Evolutionary conservation across 2,113 vertebrate species (phyloP).

Genomic region (Pelodiscus sinensis): DNA sequence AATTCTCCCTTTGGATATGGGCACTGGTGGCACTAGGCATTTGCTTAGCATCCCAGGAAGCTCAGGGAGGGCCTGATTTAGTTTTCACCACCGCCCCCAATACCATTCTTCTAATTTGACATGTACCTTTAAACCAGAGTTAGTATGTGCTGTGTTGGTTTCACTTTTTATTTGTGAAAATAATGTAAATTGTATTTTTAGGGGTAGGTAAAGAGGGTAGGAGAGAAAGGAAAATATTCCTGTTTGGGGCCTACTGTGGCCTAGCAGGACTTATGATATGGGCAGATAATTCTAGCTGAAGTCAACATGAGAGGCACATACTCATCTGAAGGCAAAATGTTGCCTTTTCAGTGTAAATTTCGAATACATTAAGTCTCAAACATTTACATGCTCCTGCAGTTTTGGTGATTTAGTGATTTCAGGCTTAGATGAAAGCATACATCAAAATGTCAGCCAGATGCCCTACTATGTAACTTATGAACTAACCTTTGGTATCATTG

Average conservation of each 20-base stretch:
- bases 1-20: not conserved
- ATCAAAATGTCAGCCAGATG: not conserved
- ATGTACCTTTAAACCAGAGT: not conserved
- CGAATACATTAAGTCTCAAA: conserved; percentile 11
- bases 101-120: not conserved
- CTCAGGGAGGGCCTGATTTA: not conserved
- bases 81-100: not conserved
- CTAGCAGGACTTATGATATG: not conserved
- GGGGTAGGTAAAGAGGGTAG: not conserved
- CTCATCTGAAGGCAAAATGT: not conserved
- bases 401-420: conserved; percentile 16
- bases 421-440: not conserved
- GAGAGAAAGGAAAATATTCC: not conserved
- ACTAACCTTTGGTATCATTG: not conserved
- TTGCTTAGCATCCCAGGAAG: not conserved
- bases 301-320: not conserved
- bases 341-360: conserved; percentile 50
- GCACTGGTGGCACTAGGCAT: not conserved
- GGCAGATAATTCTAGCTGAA: not conserved
- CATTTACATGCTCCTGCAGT: conserved; percentile 20
- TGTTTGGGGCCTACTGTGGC: not conserved
- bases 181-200: not conserved
- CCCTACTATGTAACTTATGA: fast-evolving
- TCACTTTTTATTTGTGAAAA: not conserved
- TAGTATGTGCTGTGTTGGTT: not conserved